Percentiles rank a stretch among this genome's conserved stretches.
These are phyloP conservation scores for Enteromius paludinosus DNA, from an alignment of 2,797 vertebrate genomes.

Conservation along the genomic window DNA sequence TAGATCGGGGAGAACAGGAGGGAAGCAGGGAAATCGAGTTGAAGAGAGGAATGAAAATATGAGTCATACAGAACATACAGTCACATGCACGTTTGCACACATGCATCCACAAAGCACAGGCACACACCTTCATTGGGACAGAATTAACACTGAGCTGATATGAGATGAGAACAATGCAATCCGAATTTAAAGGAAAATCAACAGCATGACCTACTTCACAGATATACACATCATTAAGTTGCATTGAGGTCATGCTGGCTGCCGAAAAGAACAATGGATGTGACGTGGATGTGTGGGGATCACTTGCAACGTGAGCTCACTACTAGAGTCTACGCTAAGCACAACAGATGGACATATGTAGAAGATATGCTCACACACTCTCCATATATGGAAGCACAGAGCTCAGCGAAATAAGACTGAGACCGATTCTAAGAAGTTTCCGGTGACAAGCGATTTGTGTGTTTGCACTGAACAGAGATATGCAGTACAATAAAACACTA, in stretches of 20 bases:
- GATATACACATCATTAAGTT: background rate
- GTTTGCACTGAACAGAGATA: background rate
- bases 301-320: constrained; percentile 3
- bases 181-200: constrained; percentile 38
- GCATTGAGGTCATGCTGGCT: constrained; percentile 27
- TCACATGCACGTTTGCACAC: constrained; percentile 5
- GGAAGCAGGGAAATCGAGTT: constrained; percentile 30
- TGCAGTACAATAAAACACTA: background rate
- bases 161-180: constrained; percentile 10
- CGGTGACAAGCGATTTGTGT: background rate
- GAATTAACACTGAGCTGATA: background rate
- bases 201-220: background rate
- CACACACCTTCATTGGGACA: background rate
- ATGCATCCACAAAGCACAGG: constrained; percentile 21
- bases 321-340: background rate
- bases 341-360: background rate
- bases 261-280: constrained; percentile 4
- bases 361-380: background rate
- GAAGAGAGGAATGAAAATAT: constrained; percentile 6
- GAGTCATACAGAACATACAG: constrained; percentile 14
- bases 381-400: constrained; percentile 11
- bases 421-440: background rate
- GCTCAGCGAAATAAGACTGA: background rate
- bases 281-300: constrained; percentile 9
- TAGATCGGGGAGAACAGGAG: constrained; percentile 44